Base-by-base conservation (phyloP, 2,113 vertebrate species). In the Chrysemys picta region DNA sequence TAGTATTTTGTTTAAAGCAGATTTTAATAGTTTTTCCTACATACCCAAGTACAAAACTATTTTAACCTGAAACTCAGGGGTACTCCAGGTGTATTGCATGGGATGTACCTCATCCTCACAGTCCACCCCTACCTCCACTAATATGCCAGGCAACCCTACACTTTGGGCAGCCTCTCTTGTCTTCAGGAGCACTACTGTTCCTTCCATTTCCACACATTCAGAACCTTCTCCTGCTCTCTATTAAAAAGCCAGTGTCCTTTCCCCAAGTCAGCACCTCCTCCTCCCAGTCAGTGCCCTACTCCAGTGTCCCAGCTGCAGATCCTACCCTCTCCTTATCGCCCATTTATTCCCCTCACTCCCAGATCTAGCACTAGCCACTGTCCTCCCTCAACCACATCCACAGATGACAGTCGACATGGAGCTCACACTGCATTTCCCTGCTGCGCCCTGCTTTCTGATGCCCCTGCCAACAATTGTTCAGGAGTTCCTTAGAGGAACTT, bases 41-140 rank as follows among this genome's bases (percentile, higher is more conserved):
- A 80, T 31, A 13, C 2, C 25, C 47, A 75, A 21, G 22, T 80
- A 1, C 0, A 4, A 8, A 19, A 56, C 11, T 14, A 1, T 25
- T 85, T 85, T 7, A 21, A 45, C 7, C 52, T 2, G 11, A 0
- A 76, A 78, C 12, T 78, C 0, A 56, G 29, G 57, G 2, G 0
- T 0, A 2, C 17, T 13, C 10, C 84, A 24, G 21, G 53, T 42
- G 1, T 45, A 10, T 47, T 12, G 13, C n/a, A 0, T 0, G 62
- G 6, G 42, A 21, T 49, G 80, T 1, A 10, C 22, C 45, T 6
- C 21, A 2, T 24, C 29, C 65, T 42, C 1, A 0, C 69, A 87
- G 29, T 31, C 49, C n/a, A 14, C 1, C 1, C 12, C 29, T 45
- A 59, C 14, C 38, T 21, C 7, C 29, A 2, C 3, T 1, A 10